These are phyloP conservation scores for Eospalax fontanierii DNA, from an alignment of 2,797 vertebrate species.

Conservation along the genomic window DNA sequence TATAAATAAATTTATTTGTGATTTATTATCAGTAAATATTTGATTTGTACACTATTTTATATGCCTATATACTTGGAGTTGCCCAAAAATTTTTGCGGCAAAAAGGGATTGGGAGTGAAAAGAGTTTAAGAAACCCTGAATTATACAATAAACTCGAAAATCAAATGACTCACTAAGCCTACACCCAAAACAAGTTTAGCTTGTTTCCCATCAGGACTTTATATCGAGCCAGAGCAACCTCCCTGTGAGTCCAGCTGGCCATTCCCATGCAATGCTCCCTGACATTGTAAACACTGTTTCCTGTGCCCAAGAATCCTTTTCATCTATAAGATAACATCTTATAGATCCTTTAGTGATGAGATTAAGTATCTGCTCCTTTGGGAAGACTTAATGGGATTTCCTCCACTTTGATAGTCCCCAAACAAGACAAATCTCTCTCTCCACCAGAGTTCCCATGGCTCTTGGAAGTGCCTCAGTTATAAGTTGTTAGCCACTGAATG, in stretches of 20 bases:
- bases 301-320: not conserved
- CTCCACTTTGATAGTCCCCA: not conserved
- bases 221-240: not conserved
- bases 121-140: not conserved
- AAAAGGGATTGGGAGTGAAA: not conserved
- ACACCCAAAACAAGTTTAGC: not conserved
- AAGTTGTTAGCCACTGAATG: not conserved
- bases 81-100: not conserved
- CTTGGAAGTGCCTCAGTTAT: not conserved
- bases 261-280: not conserved
- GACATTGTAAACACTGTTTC: not conserved
- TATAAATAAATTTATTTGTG: not conserved
- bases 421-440: not conserved
- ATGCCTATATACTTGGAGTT: not conserved
- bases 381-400: constrained; percentile 1
- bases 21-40: not conserved
- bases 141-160: not conserved
- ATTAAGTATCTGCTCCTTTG: not conserved
- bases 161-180: not conserved
- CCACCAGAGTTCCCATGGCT: not conserved
- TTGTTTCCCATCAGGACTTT: not conserved
- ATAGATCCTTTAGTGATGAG: not conserved
- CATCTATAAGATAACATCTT: not conserved
- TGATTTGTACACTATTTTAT: not conserved
- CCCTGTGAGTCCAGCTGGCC: not conserved